A percentile compares a stretch with the other conserved stretches of the same genome.
These are phyloP conservation scores for Scatophagus argus DNA, from an alignment of 2,113 vertebrate species.

Conservation along the genomic window DNA sequence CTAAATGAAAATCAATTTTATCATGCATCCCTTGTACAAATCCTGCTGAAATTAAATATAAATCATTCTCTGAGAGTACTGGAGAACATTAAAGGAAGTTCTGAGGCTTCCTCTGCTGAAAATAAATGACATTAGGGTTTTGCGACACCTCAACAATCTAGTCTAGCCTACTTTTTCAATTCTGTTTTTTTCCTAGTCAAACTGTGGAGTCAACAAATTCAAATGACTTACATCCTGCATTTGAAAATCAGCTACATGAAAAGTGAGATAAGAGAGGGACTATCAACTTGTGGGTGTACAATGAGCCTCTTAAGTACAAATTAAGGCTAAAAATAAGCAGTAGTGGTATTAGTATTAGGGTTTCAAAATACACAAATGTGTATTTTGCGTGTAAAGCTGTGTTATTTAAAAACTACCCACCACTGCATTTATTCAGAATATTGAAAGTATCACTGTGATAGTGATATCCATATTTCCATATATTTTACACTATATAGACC, in stretches of 20 bases:
- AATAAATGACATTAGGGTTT: background rate
- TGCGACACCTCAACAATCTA: background rate
- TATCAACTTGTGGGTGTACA: background rate
- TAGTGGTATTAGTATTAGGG: background rate
- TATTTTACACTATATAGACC: no score
- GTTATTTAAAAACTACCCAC: background rate
- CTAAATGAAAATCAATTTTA: conserved; percentile 10
- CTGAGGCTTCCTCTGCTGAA: background rate
- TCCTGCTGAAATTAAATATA: background rate
- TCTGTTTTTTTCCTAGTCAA: background rate
- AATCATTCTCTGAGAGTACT: background rate
- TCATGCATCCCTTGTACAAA: conserved; percentile 19
- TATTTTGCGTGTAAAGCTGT: no score
- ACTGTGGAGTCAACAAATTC: conserved; percentile 8
- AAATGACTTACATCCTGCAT: background rate
- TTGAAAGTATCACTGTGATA: no score
- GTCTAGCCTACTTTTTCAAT: background rate
- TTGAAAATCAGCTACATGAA: background rate
- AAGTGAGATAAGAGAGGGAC: background rate
- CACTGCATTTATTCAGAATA: conserved; percentile 4
- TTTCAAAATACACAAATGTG: background rate
- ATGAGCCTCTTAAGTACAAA: background rate
- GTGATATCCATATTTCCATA: no score
- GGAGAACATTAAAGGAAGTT: background rate
- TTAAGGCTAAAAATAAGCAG: background rate